phyloP scores from a whole-genome alignment of 2,888 invertebrate species.

The Eurois occulta region DNA sequence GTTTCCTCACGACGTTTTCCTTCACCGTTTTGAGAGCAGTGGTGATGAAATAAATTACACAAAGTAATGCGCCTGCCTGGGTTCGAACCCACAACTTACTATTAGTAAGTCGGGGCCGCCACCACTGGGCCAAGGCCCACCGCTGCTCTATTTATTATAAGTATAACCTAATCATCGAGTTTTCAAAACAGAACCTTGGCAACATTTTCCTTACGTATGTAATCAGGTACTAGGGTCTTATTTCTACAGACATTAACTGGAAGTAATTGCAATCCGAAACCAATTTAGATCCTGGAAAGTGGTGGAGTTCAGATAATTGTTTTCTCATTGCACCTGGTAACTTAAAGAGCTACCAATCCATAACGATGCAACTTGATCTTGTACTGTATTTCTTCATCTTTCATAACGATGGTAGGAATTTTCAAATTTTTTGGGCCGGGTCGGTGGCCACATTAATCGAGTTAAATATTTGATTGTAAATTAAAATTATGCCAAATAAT shows the following conservation, averaged over 20 bases:
- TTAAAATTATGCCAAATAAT: background rate
- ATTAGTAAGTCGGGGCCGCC: no score
- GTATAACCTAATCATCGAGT: background rate
- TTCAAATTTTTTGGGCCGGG: background rate
- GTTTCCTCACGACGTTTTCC: no score
- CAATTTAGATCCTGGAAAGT: background rate
- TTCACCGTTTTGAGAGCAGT: no score
- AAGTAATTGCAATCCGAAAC: constrained; percentile 3
- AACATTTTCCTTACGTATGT: background rate
- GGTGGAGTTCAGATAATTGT: background rate
- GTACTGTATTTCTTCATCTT: background rate
- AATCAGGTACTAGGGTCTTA: background rate
- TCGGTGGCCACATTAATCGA: background rate
- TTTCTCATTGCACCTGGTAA: background rate
- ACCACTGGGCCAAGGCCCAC: no score
- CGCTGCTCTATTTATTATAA: no score
- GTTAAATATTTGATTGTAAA: background rate
- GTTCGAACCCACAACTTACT: no score
- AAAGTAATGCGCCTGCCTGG: no score
- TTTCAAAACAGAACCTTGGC: background rate
- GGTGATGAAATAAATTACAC: no score
- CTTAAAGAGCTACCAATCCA: background rate
- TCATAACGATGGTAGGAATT: background rate
- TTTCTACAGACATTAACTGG: background rate
- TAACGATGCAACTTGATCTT: background rate